These are phyloP conservation scores for Amniataba percoides DNA, from an alignment of 2,797 vertebrate genomes.

Conservation along the genomic window DNA sequence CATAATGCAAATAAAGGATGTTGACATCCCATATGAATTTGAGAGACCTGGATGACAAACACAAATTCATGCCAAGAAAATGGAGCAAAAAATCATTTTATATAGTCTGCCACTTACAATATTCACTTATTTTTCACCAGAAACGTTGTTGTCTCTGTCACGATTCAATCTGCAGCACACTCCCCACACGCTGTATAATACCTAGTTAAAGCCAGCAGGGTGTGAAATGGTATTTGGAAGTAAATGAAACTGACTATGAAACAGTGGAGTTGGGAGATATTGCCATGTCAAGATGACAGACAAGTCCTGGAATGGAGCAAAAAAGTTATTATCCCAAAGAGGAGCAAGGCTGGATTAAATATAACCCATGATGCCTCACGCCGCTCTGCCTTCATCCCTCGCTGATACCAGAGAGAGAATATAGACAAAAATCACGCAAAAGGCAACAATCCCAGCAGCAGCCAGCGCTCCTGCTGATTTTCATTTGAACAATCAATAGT, in stretches of 20 bases:
- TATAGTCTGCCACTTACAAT: constrained; percentile 96
- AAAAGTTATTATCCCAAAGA: constrained; percentile 99
- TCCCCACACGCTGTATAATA: constrained; percentile 93
- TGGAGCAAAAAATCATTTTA: constrained; percentile 87
- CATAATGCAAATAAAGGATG: constrained; percentile 57
- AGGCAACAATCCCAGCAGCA: constrained; percentile 72
- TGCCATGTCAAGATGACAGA: constrained; percentile 97
- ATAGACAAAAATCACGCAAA: constrained; percentile 83
- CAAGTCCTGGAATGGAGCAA: constrained; percentile 97
- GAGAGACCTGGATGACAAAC: constrained; percentile 85
- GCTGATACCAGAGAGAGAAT: constrained; percentile 85
- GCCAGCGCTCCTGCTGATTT: constrained; percentile 53
- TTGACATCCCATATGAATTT: constrained; percentile 87
- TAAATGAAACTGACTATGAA: constrained; percentile 97
- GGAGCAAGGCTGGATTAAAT: constrained; percentile 95
- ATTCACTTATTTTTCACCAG: constrained; percentile 95
- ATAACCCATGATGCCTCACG: constrained; percentile 91
- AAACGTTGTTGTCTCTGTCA: constrained; percentile 95
- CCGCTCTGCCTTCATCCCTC: constrained; percentile 88
- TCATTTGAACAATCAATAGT: constrained; percentile 66
- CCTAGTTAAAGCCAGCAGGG: constrained; percentile 98
- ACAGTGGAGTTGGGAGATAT: constrained; percentile 95
- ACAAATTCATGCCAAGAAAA: constrained; percentile 66
- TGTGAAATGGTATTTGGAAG: constrained; percentile 99
- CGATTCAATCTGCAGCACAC: constrained; percentile 97